These are phyloP conservation scores for Bombylius discolor DNA, from an alignment of 2,888 invertebrate species.

Conservation along the genomic window DNA sequence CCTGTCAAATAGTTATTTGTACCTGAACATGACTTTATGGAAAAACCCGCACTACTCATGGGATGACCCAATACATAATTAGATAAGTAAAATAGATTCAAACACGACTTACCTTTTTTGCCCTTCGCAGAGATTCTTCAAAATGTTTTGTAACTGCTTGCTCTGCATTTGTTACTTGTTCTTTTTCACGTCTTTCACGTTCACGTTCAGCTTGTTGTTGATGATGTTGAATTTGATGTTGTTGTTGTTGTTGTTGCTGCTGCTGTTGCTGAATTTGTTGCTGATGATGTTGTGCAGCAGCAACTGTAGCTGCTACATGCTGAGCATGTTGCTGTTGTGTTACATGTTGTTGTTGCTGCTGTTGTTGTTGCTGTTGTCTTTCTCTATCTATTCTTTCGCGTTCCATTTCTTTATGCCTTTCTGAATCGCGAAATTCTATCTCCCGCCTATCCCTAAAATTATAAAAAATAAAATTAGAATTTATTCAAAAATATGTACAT, in stretches of 20 bases:
- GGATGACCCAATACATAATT: too few relatives aligned
- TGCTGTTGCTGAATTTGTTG: constrained; percentile 9
- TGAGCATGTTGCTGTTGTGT: constrained; percentile 8
- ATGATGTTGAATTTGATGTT: constrained; percentile 4
- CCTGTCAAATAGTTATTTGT: too few relatives aligned
- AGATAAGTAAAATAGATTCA: not conserved
- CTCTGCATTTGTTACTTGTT: constrained; percentile 38
- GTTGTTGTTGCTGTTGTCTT: constrained; percentile 8
- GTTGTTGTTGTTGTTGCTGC: constrained; percentile 10
- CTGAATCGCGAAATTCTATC: constrained; percentile 15
- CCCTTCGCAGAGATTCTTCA: constrained; percentile 69
- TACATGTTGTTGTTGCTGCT: constrained; percentile 10
- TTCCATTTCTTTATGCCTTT: constrained; percentile 16
- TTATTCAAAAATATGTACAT: not conserved
- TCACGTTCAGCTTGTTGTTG: constrained; percentile 34
- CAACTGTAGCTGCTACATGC: not conserved
- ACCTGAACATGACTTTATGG: too few relatives aligned
- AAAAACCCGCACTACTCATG: too few relatives aligned
- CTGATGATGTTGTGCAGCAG: constrained; percentile 8
- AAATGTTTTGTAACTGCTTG: constrained; percentile 77
- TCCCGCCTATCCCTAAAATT: constrained; percentile 15
- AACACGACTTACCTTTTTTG: constrained; percentile 21
- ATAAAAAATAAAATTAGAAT: not conserved
- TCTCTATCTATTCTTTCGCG: constrained; percentile 13
- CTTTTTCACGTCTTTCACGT: constrained; percentile 45